Base-by-base conservation (phyloP, 2,888 invertebrate species). In the Theretra japonica region DNA sequence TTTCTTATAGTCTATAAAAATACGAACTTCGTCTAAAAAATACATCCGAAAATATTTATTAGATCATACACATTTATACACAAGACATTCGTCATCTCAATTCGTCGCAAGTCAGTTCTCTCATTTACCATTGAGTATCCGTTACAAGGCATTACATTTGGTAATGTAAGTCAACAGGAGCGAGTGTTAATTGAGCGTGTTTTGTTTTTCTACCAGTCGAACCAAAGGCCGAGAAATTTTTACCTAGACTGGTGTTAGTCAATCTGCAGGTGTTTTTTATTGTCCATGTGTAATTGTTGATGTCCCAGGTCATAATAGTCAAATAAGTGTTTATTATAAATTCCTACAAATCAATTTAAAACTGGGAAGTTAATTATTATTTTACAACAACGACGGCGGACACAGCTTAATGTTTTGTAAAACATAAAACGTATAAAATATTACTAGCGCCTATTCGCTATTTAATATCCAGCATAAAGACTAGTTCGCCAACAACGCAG, bases 121-220 rank as follows among this genome's bases (percentile, higher is more conserved):
- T 5, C 56, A 25, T 60, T 60, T 21, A 62, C 33, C 59, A 41
- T 33, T 59, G 56, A 65, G 56, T 33, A 71, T 71, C 17, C 41
- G 68, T 76, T 78, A 74, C 75, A 77, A 75, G 75, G 73, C 77
- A 80, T 82, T 84, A 78, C 81, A 79, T 83, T 83, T 79, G 72
- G 87, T 86, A 88, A 89, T 80, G 73, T 76, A 81, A 90, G 86
- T 85, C 85, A 83, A 83, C 83, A 79, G 82, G 82, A 85, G 82
- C 79, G 80, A 77, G 81, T 81, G 79, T 76, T 81, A 83, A 83
- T 83, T 79, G 79, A 81, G 75, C 80, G 80, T 76, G 73, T 75
- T 77, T 79, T 77, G 76, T 79, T 76, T 72, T 75, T 78, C 74
- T 78, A 79, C 74, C 80, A 79, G 78, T 79, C 78, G 76, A 77